These are phyloP conservation scores for Anoplolepis gracilipes DNA, from an alignment of 1,140 invertebrate genomes.

Conservation along the genomic window DNA sequence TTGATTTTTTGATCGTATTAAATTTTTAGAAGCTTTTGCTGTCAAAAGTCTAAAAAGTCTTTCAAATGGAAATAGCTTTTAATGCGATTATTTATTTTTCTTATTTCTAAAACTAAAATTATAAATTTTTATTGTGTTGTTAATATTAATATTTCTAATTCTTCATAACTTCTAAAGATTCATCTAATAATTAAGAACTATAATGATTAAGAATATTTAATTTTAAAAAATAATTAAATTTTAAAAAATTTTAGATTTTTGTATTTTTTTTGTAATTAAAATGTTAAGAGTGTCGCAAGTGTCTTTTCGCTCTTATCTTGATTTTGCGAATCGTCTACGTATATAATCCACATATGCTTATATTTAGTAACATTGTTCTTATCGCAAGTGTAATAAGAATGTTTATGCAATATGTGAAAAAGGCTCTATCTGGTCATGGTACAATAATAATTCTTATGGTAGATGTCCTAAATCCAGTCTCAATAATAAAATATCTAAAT, in stretches of 20 bases:
- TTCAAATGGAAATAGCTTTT: too few relatives aligned
- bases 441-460: not conserved
- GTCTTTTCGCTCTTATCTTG: not conserved
- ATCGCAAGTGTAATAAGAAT: not conserved
- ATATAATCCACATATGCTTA: too few relatives aligned
- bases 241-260: not conserved
- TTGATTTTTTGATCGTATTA: not conserved
- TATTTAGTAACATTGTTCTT: not conserved
- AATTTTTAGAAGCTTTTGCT: not conserved
- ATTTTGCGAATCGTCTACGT: not conserved
- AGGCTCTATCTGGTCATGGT: not conserved
- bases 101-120: not conserved
- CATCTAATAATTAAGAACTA: too few relatives aligned
- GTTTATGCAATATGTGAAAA: not conserved
- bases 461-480: not conserved
- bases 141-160: not conserved
- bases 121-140: not conserved
- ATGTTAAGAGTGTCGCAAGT: not conserved
- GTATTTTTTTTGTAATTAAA: not conserved
- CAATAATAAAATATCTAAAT: not conserved
- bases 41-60: not conserved
- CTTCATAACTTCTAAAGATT: not conserved
- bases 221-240: too few relatives aligned
- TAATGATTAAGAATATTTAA: not conserved
- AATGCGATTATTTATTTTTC: not conserved